Base-by-base conservation (phyloP, 2,797 vertebrate species). In the Myotis myotis region DNA sequence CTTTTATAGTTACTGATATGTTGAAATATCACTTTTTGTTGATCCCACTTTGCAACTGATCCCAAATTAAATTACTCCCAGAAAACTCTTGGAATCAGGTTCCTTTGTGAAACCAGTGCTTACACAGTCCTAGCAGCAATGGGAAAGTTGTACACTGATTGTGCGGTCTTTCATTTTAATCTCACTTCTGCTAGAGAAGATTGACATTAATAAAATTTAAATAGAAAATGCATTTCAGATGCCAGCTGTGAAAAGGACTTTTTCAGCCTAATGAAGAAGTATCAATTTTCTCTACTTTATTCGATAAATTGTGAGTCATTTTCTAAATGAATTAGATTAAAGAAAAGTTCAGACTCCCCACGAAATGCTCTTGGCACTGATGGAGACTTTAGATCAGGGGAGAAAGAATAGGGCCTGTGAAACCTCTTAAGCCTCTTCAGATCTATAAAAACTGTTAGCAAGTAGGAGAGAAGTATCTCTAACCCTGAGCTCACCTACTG, bases 131-230 rank as follows among this genome's bases (percentile, higher is more conserved):
- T 94, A 94, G 92, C 72, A 91, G 96, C 95, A 97, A 96, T 96
- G 95, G 89, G 47, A 96, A 97, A 94, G 95, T 93, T 95, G 85
- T 93, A 83, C 88, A 89, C 44, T 79, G 96, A 97, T 95, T 95
- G 88, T 75, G 87, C 97, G 96, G 91, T 86, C 91, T 97, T 98
- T 95, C 22, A 87, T 98, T 98, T 97, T 97, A 98, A 98, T 98
- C 97, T 98, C 41, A 23, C 96, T 98, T 93, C 84, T 79, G 96
- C 97, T 96, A 97, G 94, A 75, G 51, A 98, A 98, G 97, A 98
- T 96, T 98, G 98, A 98, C 98, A 98, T 97, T 98, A 98, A 98
- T 98, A 98, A 98, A 98, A 98, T 98, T 98, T 98, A 98, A 98
- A 98, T 98, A 98, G 97, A 97, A 98, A 98, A 98, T 97, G 97